Evolutionary conservation across 2,888 invertebrate genomes (phyloP).

Genomic region (Plagodis pulveraria): DNA sequence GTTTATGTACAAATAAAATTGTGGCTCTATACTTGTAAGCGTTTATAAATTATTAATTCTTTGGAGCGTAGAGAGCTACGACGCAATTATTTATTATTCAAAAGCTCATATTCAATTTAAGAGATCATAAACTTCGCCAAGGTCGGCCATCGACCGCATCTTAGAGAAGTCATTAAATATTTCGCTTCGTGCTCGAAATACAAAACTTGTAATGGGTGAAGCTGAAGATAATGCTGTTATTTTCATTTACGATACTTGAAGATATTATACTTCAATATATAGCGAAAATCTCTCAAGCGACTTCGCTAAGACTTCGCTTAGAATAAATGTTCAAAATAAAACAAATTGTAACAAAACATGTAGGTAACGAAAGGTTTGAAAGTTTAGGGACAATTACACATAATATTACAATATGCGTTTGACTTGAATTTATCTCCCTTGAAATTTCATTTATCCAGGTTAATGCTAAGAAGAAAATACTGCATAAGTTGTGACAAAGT

Average conservation of each 20-base stretch:
- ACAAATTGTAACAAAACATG: too few species aligned
- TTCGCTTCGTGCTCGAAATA: conserved; percentile 29
- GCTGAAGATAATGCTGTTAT: conserved; percentile 14
- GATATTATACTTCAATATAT: background rate
- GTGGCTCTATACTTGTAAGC: conserved; percentile 23
- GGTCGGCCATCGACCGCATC: conserved; percentile 34
- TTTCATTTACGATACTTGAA: conserved; percentile 31
- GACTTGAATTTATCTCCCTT: too few species aligned
- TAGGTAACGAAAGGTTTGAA: too few species aligned
- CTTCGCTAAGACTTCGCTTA: too few species aligned
- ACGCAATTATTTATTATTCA: conserved; percentile 54
- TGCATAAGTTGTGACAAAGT: background rate
- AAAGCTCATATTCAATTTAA: conserved; percentile 47
- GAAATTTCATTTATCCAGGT: too few species aligned
- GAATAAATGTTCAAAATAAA: too few species aligned
- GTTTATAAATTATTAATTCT: conserved; percentile 48
- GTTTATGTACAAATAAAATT: conserved; percentile 18
- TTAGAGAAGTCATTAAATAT: conserved; percentile 33
- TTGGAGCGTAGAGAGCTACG: conserved; percentile 39
- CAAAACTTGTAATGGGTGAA: conserved; percentile 24
- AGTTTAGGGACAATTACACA: too few species aligned
- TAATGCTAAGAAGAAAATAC: too few species aligned
- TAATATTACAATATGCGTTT: too few species aligned
- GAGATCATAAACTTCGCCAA: conserved; percentile 40
- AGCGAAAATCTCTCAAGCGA: background rate